Percentiles rank a stretch among this genome's conserved stretches.
phyloP scores from a whole-genome alignment of 2,113 vertebrate species.

The Salminus brasiliensis region DNA sequence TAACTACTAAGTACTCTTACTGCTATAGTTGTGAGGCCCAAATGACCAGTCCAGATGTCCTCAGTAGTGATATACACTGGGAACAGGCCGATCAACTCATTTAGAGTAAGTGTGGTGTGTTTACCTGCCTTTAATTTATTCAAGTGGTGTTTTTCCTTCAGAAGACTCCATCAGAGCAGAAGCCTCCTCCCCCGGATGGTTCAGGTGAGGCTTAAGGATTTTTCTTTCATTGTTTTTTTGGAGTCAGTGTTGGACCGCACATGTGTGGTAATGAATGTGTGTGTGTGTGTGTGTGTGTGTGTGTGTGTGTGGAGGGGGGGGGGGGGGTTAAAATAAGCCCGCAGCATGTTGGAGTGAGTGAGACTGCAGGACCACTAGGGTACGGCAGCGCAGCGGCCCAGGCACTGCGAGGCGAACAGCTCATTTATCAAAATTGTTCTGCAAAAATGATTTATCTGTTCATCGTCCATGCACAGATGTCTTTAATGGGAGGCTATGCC shows the following conservation, averaged over 20 bases:
- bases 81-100: too few relatives aligned
- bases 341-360: conserved; percentile 48
- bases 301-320: conserved; percentile 26
- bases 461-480: conserved; percentile 70
- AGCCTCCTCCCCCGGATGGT: neutral
- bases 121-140: neutral
- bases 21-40: too few relatives aligned
- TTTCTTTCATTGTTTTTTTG: neutral
- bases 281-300: conserved; percentile 35
- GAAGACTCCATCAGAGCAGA: too few relatives aligned
- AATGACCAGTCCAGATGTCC: too few relatives aligned
- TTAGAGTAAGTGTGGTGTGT: neutral
- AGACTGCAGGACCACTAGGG: conserved; percentile 50
- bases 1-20: too few relatives aligned
- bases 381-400: conserved; percentile 49
- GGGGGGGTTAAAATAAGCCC: conserved; percentile 47
- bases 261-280: conserved; percentile 7
- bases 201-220: neutral
- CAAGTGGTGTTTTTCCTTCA: neutral
- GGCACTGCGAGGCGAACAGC: conserved; percentile 52
- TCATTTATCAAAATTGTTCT: conserved; percentile 75
- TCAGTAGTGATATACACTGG: too few relatives aligned
- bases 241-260: neutral
- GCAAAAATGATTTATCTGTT: conserved; percentile 75
- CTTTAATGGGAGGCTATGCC: conserved; percentile 61